Percentiles rank a stretch among this genome's conserved stretches.
phyloP scores from a whole-genome alignment of 2,797 vertebrate species.

The Schizopygopsis pylzovi region DNA sequence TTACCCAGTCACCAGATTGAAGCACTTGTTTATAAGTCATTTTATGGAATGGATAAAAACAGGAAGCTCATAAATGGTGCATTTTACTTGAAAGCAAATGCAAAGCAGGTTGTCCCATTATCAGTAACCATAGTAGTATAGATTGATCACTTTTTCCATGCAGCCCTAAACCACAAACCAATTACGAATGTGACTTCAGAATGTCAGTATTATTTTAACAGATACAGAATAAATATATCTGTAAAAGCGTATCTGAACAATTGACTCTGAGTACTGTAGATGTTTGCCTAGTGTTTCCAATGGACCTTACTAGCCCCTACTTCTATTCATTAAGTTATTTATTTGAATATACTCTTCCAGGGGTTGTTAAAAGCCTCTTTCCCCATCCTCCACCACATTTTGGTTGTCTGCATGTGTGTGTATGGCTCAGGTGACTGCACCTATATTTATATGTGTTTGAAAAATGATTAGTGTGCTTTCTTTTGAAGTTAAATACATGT shows the following conservation, averaged over 20 bases:
- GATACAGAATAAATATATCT: conserved; percentile 1
- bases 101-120: not conserved
- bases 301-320: conserved; percentile 25
- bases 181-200: conserved; percentile 17
- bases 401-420: conserved; percentile 51
- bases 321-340: conserved; percentile 71
- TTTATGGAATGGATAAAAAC: not conserved
- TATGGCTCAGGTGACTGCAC: conserved; percentile 55
- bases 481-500: conserved; percentile 29
- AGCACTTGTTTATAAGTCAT: not conserved
- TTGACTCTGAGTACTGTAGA: not conserved
- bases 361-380: conserved; percentile 40
- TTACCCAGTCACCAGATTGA: not conserved
- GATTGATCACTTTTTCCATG: not conserved
- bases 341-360: conserved; percentile 68
- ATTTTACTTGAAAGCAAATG: conserved; percentile 12
- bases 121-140: not conserved
- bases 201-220: conserved; percentile 24
- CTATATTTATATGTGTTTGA: conserved; percentile 52
- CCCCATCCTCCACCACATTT: conserved; percentile 25
- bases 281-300: not conserved
- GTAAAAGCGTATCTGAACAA: not conserved
- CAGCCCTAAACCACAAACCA: not conserved
- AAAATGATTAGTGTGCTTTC: conserved; percentile 36
- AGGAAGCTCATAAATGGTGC: not conserved